Percentiles rank a stretch among this genome's conserved stretches.
These are phyloP conservation scores for Heliconius aoede DNA, from an alignment of 2,888 invertebrate species.

Conservation along the genomic window DNA sequence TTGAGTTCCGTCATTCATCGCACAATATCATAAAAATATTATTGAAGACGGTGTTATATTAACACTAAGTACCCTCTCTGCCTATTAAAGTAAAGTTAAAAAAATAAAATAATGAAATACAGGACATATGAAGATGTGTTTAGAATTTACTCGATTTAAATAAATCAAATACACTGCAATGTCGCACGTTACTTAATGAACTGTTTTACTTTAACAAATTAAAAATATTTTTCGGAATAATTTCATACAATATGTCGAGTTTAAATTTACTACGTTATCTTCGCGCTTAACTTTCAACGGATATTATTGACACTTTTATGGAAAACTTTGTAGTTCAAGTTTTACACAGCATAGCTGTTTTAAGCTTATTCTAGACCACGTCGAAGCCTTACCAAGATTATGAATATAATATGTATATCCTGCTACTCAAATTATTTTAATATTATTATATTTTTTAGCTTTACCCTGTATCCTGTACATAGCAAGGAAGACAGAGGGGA, in stretches of 20 bases:
- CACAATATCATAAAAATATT: too few species aligned
- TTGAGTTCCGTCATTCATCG: too few species aligned
- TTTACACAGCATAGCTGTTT: not conserved
- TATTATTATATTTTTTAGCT: too few species aligned
- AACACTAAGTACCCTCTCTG: too few species aligned
- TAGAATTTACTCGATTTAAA: not conserved
- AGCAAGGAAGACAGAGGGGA: too few species aligned
- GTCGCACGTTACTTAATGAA: not conserved
- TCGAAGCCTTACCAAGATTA: not conserved
- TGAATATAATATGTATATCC: not conserved
- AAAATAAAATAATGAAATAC: too few species aligned
- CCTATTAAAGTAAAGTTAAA: too few species aligned
- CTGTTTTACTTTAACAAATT: not conserved
- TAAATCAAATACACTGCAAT: not conserved
- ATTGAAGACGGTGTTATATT: too few species aligned
- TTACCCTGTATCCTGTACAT: too few species aligned
- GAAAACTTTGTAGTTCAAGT: slow-evolving; percentile 10
- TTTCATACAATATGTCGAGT: slow-evolving; percentile 4
- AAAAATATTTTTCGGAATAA: slow-evolving; percentile 7
- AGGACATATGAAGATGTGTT: too few species aligned
- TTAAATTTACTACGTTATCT: not conserved
- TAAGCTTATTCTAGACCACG: not conserved
- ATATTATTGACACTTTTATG: slow-evolving; percentile 1
- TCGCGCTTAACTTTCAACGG: slow-evolving; percentile 7
- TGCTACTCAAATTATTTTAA: not conserved